These are phyloP conservation scores for Cerceris ruficornis DNA, from an alignment of 2,888 invertebrate species.

Conservation along the genomic window DNA sequence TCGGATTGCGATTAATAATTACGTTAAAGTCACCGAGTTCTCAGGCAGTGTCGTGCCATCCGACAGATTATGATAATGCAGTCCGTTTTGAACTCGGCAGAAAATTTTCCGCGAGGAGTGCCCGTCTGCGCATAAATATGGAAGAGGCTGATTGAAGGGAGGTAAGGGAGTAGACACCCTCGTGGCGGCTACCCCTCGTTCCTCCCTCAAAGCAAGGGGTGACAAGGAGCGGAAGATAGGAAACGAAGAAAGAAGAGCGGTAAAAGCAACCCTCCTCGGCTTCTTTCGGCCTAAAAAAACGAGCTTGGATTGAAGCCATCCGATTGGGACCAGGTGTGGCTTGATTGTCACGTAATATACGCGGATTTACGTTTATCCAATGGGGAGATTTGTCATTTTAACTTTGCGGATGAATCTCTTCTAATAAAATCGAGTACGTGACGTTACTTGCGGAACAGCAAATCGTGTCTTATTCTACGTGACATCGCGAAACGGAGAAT, in stretches of 20 bases:
- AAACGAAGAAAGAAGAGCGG: slow-evolving; percentile 27
- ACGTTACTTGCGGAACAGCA: slow-evolving; percentile 26
- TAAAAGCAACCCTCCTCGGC: slow-evolving; percentile 25
- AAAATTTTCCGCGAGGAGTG: slow-evolving; percentile 68
- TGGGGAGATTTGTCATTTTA: slow-evolving; percentile 36
- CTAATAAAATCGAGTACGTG: slow-evolving; percentile 44
- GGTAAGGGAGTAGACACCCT: slow-evolving; percentile 50
- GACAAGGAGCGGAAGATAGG: slow-evolving; percentile 39
- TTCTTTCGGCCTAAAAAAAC: slow-evolving; percentile 27
- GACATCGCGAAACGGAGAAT: slow-evolving; percentile 31
- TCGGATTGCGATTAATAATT: slow-evolving; percentile 67
- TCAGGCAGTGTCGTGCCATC: slow-evolving; percentile 55
- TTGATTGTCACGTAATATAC: slow-evolving; percentile 48
- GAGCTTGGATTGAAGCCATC: slow-evolving; percentile 25
- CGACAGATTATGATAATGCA: slow-evolving; percentile 76
- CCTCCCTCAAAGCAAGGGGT: slow-evolving; percentile 49
- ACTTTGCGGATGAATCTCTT: slow-evolving; percentile 38
- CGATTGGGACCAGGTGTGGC: slow-evolving; percentile 51
- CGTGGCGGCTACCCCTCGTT: slow-evolving; percentile 39
- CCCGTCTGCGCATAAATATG: slow-evolving; percentile 72
- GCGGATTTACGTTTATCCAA: slow-evolving; percentile 45
- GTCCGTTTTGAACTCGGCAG: slow-evolving; percentile 72
- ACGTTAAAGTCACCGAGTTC: slow-evolving; percentile 61
- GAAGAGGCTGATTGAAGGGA: slow-evolving; percentile 74
- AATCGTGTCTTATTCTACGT: slow-evolving; percentile 42